Base-by-base conservation (phyloP, 2,797 vertebrate genomes). In the Chromis chromis region DNA sequence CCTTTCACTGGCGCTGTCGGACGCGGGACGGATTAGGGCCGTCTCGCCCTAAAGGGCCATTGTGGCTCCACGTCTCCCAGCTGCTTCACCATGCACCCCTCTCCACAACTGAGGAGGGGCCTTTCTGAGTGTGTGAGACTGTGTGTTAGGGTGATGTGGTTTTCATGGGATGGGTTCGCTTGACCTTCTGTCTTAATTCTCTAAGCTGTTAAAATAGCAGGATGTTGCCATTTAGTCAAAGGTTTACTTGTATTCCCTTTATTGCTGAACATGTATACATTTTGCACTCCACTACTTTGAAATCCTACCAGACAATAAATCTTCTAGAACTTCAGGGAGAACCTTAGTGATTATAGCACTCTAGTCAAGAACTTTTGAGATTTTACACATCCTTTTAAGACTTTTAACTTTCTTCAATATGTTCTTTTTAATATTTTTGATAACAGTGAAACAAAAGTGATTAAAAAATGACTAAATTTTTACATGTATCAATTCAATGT, bases 21-120 rank as follows among this genome's bases (percentile, higher is more conserved):
- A 91, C 83, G 88, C 90, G 88, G 90, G 80, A 84, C 76, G 92
- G 93, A 94, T 94, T 94, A 93, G 84, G 86, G 70, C 86, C 67
- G 91, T 92, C 90, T 90, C 88, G 88, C 91, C 93, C 91, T 88
- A 91, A 92, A 94, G 93, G 90, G 87, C 91, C 89, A 91, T 91
- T 91, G 93, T 92, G 90, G 90, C 81, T 92, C 76, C 78, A 85
- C 89, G 84, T 92, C 90, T 93, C 91, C 91, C 93, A 93, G 93
- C 91, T 93, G 93, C 92, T 90, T 89, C 90, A 76, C 78, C 73
- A 62, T 78, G 79, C 84, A 78, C 88, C 87, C 91, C 80, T 85
- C 81, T 87, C 71, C 76, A 74, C 66, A 50, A 48, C 82, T 78
- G 28, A 83, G 88, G 90, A 86, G 91, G 89, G 88, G 91, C 82